Conservation (phyloP, 2,113 vertebrate species). For the Gadus macrocephalus region DNA sequence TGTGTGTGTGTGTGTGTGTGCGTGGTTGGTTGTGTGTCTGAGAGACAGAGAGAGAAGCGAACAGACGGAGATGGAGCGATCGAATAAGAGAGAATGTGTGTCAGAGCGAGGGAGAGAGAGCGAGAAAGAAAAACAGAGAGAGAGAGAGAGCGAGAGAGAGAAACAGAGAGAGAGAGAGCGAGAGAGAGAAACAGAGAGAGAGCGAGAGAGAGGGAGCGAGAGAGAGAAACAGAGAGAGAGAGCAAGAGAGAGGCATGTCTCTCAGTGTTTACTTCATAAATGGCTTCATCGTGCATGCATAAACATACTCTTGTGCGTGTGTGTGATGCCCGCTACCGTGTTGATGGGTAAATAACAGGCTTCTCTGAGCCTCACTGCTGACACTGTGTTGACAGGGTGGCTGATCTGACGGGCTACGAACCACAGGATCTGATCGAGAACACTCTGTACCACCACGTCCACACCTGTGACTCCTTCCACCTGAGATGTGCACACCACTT, state of each 20-base stretch:
- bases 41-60: too few relatives aligned
- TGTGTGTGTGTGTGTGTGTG: neutral
- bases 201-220: too few relatives aligned
- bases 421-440: conserved; percentile 99
- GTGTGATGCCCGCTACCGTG: conserved; percentile 14
- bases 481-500: conserved; percentile 94
- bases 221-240: too few relatives aligned
- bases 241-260: neutral
- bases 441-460: conserved; percentile 96
- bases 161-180: too few relatives aligned
- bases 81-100: too few relatives aligned
- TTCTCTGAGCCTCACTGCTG: too few relatives aligned
- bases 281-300: neutral
- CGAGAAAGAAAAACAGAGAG: too few relatives aligned
- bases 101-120: too few relatives aligned
- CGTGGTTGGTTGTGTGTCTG: conserved; percentile 6
- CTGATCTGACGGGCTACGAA: conserved; percentile 96
- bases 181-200: too few relatives aligned
- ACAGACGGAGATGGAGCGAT: too few relatives aligned
- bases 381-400: conserved; percentile 74
- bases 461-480: conserved; percentile 97
- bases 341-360: too few relatives aligned
- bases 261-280: neutral
- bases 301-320: conserved; percentile 13
- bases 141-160: too few relatives aligned